Evolutionary conservation across 1,140 invertebrate genomes (phyloP).

Genomic region (Dufourea novaeangliae): DNA sequence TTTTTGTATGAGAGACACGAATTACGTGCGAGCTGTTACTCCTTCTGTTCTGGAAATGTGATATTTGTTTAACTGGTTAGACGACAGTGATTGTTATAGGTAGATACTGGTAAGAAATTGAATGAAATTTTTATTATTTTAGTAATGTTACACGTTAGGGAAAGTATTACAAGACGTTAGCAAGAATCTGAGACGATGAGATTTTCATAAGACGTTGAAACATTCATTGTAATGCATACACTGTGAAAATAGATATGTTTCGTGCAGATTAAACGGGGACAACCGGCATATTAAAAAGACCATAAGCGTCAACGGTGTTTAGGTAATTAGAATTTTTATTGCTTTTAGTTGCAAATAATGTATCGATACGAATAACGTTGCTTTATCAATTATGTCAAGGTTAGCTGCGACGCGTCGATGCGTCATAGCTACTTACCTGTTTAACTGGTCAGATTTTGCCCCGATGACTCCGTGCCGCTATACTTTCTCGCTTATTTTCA

Average conservation of each 20-base stretch:
- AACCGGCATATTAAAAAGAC: not conserved
- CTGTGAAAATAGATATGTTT: no score
- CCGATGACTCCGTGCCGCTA: not conserved
- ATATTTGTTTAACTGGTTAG: no score
- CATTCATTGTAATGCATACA: no score
- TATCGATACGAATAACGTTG: constrained; percentile 8
- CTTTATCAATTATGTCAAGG: constrained; percentile 35
- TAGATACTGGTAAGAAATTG: no score
- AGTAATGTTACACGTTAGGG: no score
- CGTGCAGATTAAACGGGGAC: no score
- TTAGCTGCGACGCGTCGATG: constrained; percentile 13
- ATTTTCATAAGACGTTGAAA: no score
- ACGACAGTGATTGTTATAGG: no score
- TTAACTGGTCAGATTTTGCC: constrained; percentile 12
- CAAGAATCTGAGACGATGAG: no score
- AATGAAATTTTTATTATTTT: no score
- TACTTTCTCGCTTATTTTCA: not conserved
- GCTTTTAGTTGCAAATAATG: constrained; percentile 7
- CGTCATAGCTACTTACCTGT: constrained; percentile 18
- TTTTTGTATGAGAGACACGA: not conserved
- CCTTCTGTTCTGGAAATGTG: not conserved
- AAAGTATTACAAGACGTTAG: no score
- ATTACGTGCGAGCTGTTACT: not conserved
- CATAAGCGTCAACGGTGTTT: not conserved
- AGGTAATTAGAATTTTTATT: not conserved